Base-by-base conservation (phyloP, 2,113 vertebrate species). In the Ifrita kowaldi region DNA sequence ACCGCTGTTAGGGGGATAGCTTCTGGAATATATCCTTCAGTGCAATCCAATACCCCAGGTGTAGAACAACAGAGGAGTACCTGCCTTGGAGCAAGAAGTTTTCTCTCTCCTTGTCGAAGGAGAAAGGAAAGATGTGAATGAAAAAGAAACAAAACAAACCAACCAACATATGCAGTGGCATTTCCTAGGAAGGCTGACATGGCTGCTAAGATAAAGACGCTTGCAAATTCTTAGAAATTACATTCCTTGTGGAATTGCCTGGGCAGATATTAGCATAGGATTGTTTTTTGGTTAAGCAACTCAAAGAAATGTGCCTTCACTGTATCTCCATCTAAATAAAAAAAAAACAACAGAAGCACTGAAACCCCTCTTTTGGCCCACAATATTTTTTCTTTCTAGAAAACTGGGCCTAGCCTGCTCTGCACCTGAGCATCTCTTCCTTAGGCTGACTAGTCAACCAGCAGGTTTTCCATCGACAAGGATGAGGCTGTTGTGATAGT, bases 271-370 rank as follows among this genome's bases (percentile, higher is more conserved):
- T 37, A 63, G 49, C 32, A 37, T 28, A 20, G 26, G 7, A 24
- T 70, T 62, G 9, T 49, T 67, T 27, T 44, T 71, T 84, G n/a
- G 13, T 70, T 75, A 57, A 75, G 47, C 60, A 67, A 27, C 47
- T 4, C 0, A 0, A 70, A 82, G 33, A 84, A 84, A 56, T 1
- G 3, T 1, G 0, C 28, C 12, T 67, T 94, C 8, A 7, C 44
- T 79, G 18, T 44, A 24, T 56, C 83, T 84, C 12, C n/a, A 56
- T 39, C 41, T 73, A 56, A 69, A 52, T 53, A 15, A 37, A 44
- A 22, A 71, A 39, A 15, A 7, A 41, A 39, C 14, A 50, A 6
- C 4, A 37, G 68, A 52, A 15, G 0, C 14, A 37, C 22, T 22
- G n/a, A 44, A 76, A 59, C 1, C 26, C 20, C 13, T 6, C 5